These are phyloP conservation scores for Xiphophorus birchmanni DNA, from an alignment of 2,797 vertebrate species.

Conservation along the genomic window DNA sequence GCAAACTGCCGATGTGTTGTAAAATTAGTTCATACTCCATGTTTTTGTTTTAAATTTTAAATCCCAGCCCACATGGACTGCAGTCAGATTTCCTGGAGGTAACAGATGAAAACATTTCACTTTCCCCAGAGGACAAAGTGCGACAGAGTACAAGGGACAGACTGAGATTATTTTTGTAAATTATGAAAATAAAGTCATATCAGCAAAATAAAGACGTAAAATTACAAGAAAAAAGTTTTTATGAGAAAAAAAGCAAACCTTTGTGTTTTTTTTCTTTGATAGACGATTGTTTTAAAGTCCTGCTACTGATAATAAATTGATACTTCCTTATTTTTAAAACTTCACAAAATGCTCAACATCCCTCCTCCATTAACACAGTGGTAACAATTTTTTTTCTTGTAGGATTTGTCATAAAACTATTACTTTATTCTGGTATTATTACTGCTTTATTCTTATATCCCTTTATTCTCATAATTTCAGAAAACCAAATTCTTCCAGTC, in stretches of 20 bases:
- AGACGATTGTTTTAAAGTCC: neutral
- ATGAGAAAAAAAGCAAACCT: neutral
- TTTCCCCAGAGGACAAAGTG: neutral
- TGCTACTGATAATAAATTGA: neutral
- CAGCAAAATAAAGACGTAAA: neutral
- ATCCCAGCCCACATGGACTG: neutral
- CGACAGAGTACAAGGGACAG: neutral
- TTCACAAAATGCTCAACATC: neutral
- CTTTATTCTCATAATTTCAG: neutral
- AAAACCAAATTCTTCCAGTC: neutral
- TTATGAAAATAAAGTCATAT: neutral
- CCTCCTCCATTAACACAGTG: too few species aligned
- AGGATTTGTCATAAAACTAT: neutral
- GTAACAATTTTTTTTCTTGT: neutral
- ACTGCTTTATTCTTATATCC: neutral
- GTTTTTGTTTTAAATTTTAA: neutral
- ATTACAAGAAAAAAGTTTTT: neutral
- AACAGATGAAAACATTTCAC: neutral
- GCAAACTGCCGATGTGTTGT: neutral
- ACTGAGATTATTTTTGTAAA: neutral
- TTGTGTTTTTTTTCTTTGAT: too few species aligned
- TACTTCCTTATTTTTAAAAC: neutral
- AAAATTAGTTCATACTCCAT: neutral
- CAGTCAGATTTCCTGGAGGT: neutral
- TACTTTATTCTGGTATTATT: neutral